Base-by-base conservation (phyloP, 1,140 invertebrate genomes). In the Archegozetes longisetosus region DNA sequence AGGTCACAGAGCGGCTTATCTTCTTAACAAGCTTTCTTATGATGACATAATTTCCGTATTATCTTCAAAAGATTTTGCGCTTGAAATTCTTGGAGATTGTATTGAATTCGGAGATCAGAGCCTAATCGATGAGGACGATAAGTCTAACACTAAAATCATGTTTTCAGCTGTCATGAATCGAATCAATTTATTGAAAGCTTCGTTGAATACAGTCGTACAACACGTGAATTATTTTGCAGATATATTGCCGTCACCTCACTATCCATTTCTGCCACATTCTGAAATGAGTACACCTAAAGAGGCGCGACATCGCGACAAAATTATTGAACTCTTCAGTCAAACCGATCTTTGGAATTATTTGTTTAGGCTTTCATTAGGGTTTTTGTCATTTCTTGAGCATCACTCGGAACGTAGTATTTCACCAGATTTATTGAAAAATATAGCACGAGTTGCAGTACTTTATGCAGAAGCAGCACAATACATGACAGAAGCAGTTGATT, bases 381-480 rank as follows among this genome's bases (percentile, higher is more conserved):
- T 40, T 17, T 40, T 40, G 17, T 6, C 32, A 40, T 40, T 40
- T 40, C 6, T 40, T 6, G 32, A 40, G 6, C 71, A 13, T 66
- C 82, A 2, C 76, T 77, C 58, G 65, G 67, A 50, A 66, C 68
- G 62, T 65, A 40, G 32, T 40, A 40, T 80, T 27, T 72, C 76
- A 6, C 69, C 72, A 46, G 74, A 78, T 25, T 72, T 75, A 55
- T 62, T 70, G 1, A 74, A 76, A 60, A 77, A 81, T 65, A 70
- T 84, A 1, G 75, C 76, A 0, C 74, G 77, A 64, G 82, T 84
- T 68, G 74, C 75, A 53, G 69, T 81, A 2, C 60, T 84, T 0
- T 80, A 77, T 64, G 68, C 82, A 23, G 80, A 84, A 71, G 73
- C 78, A 55, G 67, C 61, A 3, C 29, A 47, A 6, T 57, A 26